Evolutionary conservation across 1,140 invertebrate species (phyloP), one percentile per base, ranked within the genome.

Genomic region (Daktulosphaira vitifoliae): DNA sequence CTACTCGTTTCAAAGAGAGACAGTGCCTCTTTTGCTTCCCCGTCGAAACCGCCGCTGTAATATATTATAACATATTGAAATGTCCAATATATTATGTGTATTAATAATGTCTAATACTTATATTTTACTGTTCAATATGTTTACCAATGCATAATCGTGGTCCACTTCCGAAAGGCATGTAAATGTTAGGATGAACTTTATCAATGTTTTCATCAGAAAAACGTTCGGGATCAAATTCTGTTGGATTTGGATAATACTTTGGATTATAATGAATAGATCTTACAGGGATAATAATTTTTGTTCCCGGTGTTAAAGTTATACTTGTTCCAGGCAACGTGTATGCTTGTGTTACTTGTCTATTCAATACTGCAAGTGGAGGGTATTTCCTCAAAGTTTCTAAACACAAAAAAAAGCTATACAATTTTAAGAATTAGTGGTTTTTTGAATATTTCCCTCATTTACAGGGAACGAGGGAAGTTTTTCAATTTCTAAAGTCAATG

Each of bases 181-280:
- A 81, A 1, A 75, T 68, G 16, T 65, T 52, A 1, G 67, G 72
- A 46, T 66, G 42, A 0, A 68, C 44, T 23, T 78, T 71, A 6
- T 69, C 68, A 16, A 73, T 73, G 6, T 76, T 75, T 51, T 74
- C 76, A 4, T 81, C 78, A 2, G 71, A 74, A 73, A 89, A 90
- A 68, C 89, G 77, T 37, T 89, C 84, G 0, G 90, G 90, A 70
- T 83, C 79, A 72, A 85, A 93, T 5, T 72, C 71, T 2, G 83
- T 76, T 0, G 89, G 86, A 38, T 89, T 76, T 13, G 82, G 78
- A 68, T 82, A 92, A 68, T 82, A 80, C 29, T 81, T 71, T 1
- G 80, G 74, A 72, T 90, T 84, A 13, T 76, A 76, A 56, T 85
- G 83, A 5, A 84, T 70, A 16, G 46, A 77, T 39, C 73, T 73